phyloP scores from a whole-genome alignment of 2,113 vertebrate species.

The Periophthalmodon schlosseri region DNA sequence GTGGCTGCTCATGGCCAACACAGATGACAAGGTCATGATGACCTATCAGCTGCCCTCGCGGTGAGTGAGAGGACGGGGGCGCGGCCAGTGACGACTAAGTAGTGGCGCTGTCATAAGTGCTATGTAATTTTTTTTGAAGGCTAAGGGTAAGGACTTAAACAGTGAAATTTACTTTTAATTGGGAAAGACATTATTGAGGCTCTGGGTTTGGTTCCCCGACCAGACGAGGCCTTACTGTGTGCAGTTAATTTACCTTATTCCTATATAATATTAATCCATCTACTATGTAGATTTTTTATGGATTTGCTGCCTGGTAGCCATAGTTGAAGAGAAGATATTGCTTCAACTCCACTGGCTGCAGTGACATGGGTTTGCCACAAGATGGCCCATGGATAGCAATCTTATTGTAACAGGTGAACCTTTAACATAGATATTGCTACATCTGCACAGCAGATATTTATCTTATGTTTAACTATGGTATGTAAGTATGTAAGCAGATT shows the following conservation, averaged over 20 bases:
- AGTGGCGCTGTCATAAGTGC: not conserved
- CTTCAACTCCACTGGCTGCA: slow-evolving; percentile 3
- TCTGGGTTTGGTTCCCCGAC: not conserved
- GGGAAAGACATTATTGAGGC: not conserved
- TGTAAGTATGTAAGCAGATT: not conserved
- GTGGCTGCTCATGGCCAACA: slow-evolving; percentile 92
- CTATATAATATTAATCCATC: not conserved
- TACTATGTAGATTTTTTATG: not conserved
- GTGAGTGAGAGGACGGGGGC: slow-evolving; percentile 73
- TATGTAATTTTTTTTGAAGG: slow-evolving; percentile 8
- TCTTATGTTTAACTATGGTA: not conserved
- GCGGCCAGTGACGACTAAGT: slow-evolving; percentile 20
- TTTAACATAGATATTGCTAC: not conserved
- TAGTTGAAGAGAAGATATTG: not conserved
- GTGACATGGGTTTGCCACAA: slow-evolving; percentile 28
- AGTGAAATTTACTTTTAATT: not conserved
- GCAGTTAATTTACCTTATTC: not conserved
- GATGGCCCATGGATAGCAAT: slow-evolving; percentile 21
- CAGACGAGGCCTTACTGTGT: not conserved
- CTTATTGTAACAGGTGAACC: not conserved
- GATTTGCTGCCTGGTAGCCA: not conserved
- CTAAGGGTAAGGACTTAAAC: not conserved
- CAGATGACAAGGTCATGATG: slow-evolving; percentile 89
- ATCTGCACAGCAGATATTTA: not conserved
- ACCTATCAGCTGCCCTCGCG: slow-evolving; percentile 88